These are phyloP conservation scores for Cnemophilus loriae DNA, from an alignment of 2,113 vertebrate genomes.

Conservation along the genomic window DNA sequence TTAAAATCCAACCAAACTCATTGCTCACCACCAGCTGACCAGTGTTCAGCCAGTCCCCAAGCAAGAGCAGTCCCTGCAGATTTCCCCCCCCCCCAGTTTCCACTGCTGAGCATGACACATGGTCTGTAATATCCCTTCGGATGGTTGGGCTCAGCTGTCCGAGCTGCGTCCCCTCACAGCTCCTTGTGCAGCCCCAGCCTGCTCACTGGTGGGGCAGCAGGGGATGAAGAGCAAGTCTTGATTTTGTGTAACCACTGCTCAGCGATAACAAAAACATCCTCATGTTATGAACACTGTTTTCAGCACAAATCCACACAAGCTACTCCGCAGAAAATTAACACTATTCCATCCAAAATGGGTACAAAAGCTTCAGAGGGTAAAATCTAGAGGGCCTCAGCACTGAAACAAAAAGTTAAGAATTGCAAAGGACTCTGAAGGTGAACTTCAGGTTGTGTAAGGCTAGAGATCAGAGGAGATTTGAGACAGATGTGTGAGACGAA, in stretches of 20 bases:
- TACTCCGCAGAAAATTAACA: neutral
- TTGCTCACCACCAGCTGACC: neutral
- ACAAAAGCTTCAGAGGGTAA: neutral
- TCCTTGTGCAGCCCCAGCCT: neutral
- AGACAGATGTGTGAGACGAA: neutral
- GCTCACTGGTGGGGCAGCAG: neutral
- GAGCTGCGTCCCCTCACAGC: no score
- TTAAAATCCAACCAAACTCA: neutral
- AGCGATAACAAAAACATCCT: neutral
- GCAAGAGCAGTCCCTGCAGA: neutral
- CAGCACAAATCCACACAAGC: neutral
- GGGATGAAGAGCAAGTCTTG: neutral
- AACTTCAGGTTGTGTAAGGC: neutral
- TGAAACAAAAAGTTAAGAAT: neutral
- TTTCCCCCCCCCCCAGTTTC: neutral
- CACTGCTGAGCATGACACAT: neutral
- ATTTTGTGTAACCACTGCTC: neutral
- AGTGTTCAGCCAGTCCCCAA: neutral
- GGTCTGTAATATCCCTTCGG: neutral
- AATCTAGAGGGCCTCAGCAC: neutral
- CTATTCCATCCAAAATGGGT: neutral
- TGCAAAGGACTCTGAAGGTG: neutral
- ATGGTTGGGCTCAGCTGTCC: neutral
- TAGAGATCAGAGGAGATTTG: neutral
- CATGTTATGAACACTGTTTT: neutral